These are phyloP conservation scores for Mimas tiliae DNA, from an alignment of 2,888 invertebrate genomes.

Conservation along the genomic window DNA sequence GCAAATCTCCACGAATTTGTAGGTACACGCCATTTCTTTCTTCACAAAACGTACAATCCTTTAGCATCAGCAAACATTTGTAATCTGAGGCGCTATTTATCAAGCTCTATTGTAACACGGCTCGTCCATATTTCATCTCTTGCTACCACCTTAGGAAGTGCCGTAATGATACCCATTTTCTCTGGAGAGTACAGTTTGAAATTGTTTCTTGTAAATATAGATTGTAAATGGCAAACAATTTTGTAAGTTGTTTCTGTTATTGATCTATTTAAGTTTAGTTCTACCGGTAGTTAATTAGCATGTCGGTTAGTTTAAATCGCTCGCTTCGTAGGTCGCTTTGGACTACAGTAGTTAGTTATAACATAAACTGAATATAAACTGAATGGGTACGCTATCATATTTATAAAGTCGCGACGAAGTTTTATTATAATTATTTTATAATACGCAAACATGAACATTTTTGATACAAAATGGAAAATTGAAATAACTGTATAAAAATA, in stretches of 20 bases:
- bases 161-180: constrained; percentile 50
- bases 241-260: constrained; percentile 5
- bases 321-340: neutral
- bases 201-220: constrained; percentile 14
- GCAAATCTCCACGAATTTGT: constrained; percentile 26
- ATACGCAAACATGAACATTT: too few relatives aligned
- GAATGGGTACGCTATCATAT: too few relatives aligned
- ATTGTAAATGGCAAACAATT: constrained; percentile 16
- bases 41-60: constrained; percentile 43
- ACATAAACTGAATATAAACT: too few relatives aligned
- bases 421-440: too few relatives aligned
- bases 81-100: constrained; percentile 53
- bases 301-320: neutral
- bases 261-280: constrained; percentile 8
- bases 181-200: constrained; percentile 11
- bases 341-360: neutral
- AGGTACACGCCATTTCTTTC: constrained; percentile 29
- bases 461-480: too few relatives aligned
- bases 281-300: neutral
- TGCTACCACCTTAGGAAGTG: constrained; percentile 36
- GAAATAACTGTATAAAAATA: too few relatives aligned
- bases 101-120: constrained; percentile 50
- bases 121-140: constrained; percentile 50
- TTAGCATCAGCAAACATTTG: constrained; percentile 52
- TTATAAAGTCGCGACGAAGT: too few relatives aligned